Conservation (phyloP, 2,797 vertebrate genomes). For the Leontocebus nigricollis region DNA sequence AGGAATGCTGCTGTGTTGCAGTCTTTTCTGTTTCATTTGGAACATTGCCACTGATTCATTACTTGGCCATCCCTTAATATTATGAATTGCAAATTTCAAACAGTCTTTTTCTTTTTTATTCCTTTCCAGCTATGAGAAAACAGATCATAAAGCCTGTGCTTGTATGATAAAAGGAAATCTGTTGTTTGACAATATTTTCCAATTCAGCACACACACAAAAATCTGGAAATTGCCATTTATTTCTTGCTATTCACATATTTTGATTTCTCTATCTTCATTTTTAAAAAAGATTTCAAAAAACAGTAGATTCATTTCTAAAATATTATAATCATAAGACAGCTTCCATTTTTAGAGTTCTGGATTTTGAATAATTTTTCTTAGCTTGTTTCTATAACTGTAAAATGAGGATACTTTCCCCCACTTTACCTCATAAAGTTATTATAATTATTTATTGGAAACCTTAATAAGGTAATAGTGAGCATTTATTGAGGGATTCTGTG, state of each 20-base stretch:
- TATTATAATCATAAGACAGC: not conserved
- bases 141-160: not conserved
- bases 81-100: slow-evolving; percentile 57
- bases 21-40: slow-evolving; percentile 39
- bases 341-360: not conserved
- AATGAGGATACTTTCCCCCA: not conserved
- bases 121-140: slow-evolving; percentile 46
- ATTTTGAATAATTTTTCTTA: not conserved
- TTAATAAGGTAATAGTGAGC: not conserved
- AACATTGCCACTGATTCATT: slow-evolving; percentile 45
- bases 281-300: slow-evolving; percentile 1
- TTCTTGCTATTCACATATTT: slow-evolving; percentile 8
- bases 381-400: not conserved
- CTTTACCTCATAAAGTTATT: not conserved
- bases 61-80: slow-evolving; percentile 14
- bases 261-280: slow-evolving; percentile 40
- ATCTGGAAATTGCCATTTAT: slow-evolving; percentile 55
- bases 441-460: not conserved
- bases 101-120: not conserved
- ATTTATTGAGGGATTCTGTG: not conserved
- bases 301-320: slow-evolving; percentile 18
- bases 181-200: slow-evolving; percentile 37
- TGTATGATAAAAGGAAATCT: not conserved
- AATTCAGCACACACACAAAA: slow-evolving; percentile 37
- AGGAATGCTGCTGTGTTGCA: not conserved